These are phyloP conservation scores for Andricus quercusramuli DNA, from an alignment of 2,888 invertebrate genomes.

Conservation along the genomic window DNA sequence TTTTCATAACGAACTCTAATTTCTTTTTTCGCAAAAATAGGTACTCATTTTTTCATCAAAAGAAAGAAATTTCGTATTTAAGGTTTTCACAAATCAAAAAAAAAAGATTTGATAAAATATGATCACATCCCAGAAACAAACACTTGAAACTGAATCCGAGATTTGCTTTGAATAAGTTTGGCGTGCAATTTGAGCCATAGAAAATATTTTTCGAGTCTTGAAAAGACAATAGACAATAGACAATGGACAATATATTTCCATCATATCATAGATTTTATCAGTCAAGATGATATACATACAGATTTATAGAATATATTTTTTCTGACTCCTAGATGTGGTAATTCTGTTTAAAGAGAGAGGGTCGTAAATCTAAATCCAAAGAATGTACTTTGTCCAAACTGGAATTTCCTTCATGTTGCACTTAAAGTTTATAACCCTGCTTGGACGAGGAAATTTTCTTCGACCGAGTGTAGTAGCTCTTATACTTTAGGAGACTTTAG, in stretches of 20 bases:
- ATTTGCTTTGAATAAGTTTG: no score
- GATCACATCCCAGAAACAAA: no score
- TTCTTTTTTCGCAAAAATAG: no score
- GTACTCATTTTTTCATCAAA: no score
- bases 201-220: no score
- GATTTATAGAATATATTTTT: constrained; percentile 10
- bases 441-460: not conserved
- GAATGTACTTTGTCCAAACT: not conserved
- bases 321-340: not conserved
- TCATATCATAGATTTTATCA: not conserved
- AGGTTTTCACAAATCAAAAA: no score
- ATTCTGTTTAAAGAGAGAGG: not conserved
- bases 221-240: not conserved
- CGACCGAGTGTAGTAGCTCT: not conserved
- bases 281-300: not conserved
- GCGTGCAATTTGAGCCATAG: no score
- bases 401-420: not conserved
- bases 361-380: constrained; percentile 1
- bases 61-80: no score
- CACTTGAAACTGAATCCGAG: no score
- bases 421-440: constrained; percentile 17
- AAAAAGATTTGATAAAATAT: no score
- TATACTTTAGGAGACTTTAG: not conserved
- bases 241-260: not conserved
- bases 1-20: no score